Percentiles rank a stretch among this genome's conserved stretches.
phyloP scores from a whole-genome alignment of 2,797 vertebrate species.

The Hypotaenidia okinawae region DNA sequence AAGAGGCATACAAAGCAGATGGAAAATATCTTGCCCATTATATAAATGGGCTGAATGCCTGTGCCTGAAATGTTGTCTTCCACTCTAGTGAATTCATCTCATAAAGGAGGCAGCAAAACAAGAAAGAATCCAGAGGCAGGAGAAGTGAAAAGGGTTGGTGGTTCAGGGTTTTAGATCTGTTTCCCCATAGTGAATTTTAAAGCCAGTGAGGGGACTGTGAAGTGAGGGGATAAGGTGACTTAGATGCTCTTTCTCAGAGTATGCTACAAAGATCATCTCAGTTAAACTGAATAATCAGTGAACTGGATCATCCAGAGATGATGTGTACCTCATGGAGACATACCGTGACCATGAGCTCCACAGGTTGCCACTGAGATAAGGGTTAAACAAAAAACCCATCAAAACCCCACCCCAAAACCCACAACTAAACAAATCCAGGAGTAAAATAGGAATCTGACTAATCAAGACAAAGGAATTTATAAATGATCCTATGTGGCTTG shows the following conservation, averaged over 20 bases:
- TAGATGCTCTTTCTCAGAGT: not conserved
- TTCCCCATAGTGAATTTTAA: not conserved
- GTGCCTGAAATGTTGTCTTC: constrained; percentile 22
- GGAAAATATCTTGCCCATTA: constrained; percentile 56
- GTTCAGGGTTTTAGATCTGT: not conserved
- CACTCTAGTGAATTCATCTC: not conserved
- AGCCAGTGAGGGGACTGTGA: not conserved
- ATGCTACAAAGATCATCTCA: not conserved
- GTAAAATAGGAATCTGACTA: not conserved
- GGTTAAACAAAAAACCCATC: not conserved
- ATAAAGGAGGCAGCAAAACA: not conserved
- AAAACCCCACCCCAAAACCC: not conserved
- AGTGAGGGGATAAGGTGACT: not conserved
- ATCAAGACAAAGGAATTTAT: not conserved
- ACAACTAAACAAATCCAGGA: not conserved
- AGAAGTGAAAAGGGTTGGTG: not conserved
- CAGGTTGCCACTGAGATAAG: not conserved
- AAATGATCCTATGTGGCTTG: accelerated
- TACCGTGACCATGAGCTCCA: accelerated
- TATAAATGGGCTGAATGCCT: constrained; percentile 42
- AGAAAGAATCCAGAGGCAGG: not conserved
- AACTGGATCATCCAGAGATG: not conserved
- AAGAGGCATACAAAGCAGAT: constrained; percentile 55
- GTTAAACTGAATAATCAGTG: not conserved
- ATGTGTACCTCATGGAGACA: accelerated